phyloP scores from a whole-genome alignment of 2,888 invertebrate genomes.

The Actias luna region DNA sequence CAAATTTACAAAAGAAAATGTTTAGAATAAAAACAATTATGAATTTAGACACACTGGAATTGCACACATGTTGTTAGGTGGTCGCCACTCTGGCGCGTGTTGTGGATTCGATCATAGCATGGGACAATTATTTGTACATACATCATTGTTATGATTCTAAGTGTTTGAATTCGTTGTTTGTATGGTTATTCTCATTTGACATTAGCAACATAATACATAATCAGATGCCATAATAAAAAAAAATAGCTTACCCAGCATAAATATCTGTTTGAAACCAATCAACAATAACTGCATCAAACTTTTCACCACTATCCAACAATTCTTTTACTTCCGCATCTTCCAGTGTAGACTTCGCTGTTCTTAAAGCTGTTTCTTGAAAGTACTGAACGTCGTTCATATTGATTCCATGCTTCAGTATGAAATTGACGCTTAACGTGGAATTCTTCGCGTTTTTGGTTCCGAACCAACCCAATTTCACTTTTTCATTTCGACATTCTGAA shows the following conservation, averaged over 20 bases:
- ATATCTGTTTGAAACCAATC: conserved; percentile 48
- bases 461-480: conserved; percentile 2
- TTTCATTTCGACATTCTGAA: background rate
- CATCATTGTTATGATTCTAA: too few relatives aligned
- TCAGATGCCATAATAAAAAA: too few relatives aligned
- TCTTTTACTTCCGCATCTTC: conserved; percentile 33
- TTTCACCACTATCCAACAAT: conserved; percentile 39
- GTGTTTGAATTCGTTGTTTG: too few relatives aligned
- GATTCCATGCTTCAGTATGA: conserved; percentile 25
- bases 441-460: background rate
- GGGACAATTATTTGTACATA: too few relatives aligned
- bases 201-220: background rate
- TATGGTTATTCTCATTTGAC: too few relatives aligned
- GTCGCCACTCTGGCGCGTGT: too few relatives aligned
- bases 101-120: too few relatives aligned
- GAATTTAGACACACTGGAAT: too few relatives aligned
- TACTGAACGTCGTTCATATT: conserved; percentile 22
- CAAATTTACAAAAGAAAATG: too few relatives aligned
- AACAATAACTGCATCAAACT: conserved; percentile 44
- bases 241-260: conserved; percentile 42
- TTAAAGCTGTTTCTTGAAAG: conserved; percentile 26
- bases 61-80: too few relatives aligned
- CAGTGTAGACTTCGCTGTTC: conserved; percentile 23
- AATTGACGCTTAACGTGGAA: conserved; percentile 8
- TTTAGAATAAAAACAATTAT: too few relatives aligned